phyloP scores from a whole-genome alignment of 2,113 vertebrate genomes.

The Mellivora capensis region DNA sequence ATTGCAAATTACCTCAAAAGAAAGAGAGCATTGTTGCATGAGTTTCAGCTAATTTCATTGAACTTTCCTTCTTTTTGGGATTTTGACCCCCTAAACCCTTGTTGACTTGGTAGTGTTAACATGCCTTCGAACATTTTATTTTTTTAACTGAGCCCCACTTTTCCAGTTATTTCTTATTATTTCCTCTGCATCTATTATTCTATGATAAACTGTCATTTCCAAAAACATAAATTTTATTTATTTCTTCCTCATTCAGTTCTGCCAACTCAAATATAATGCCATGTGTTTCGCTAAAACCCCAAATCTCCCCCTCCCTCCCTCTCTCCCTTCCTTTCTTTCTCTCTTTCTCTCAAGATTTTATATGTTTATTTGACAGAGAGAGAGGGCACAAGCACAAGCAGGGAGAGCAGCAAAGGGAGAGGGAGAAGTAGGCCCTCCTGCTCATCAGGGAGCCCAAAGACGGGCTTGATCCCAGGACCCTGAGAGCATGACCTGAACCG shows the following conservation, averaged over 20 bases:
- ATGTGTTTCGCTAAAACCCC: neutral
- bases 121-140: neutral
- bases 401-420: too few species aligned
- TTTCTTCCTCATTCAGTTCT: neutral
- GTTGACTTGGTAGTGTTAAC: neutral
- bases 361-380: too few species aligned
- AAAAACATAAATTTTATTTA: neutral
- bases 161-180: neutral
- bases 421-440: too few species aligned
- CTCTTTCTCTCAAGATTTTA: too few species aligned
- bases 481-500: too few species aligned
- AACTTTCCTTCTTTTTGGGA: neutral
- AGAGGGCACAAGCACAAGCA: too few species aligned
- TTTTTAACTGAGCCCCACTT: neutral
- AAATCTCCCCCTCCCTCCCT: neutral
- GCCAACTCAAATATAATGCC: neutral
- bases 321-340: too few species aligned
- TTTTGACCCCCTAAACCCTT: neutral
- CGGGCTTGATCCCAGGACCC: too few species aligned
- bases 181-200: neutral
- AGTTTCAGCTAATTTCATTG: neutral
- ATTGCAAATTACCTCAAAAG: neutral
- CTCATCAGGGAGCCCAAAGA: too few species aligned
- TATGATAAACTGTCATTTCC: neutral
- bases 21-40: neutral